Base-by-base conservation (phyloP, 2,888 invertebrate species). In the Thysanoteuthis rhombus region DNA sequence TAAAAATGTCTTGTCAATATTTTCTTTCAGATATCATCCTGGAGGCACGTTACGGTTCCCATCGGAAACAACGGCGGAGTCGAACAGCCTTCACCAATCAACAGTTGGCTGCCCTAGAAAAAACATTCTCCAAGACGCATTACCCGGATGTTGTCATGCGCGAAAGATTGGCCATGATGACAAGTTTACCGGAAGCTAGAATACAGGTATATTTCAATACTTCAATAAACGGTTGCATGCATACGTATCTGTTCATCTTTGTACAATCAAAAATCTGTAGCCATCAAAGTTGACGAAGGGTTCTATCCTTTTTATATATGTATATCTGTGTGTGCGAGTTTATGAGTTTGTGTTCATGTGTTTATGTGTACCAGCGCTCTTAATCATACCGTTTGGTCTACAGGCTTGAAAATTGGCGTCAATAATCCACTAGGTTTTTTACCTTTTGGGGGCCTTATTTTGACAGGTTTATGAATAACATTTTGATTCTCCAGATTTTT, bases 61-160 rank as follows among this genome's bases (percentile, higher is more conserved):
- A 96, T 94, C 95, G 97, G 75, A 97, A 97, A 94, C 97, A 97
- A 94, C 94, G 97, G 28, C 95, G 97, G 22, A 97, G 97, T 94
- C 95, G 97, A 39, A 97, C 97, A 6, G 97, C 97, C 22, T 97
- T 97, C 95, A 97, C 97, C 47, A 97, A 97, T 94, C 97, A 97
- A 94, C 97, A 97, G 94, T 95, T 97, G 42, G 96, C 97, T 10
- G 97, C 97, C 1, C 95, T 97, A 92, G 97, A 97, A 95, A 97
- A 97, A 93, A 97, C 97, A 6, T 97, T 97, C 95, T 94, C 96
- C 22, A 97, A 97, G 94, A 97, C 97, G 28, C 97, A 97, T 94
- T 97, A 97, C 95, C 97, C 97, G 58, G 97, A 97, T 95, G 97
- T 97, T 28, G 97, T 97, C 28, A 97, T 97, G 96, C 94, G 97